phyloP scores from a whole-genome alignment of 2,113 vertebrate species.

The Oreochromis tanganicae region DNA sequence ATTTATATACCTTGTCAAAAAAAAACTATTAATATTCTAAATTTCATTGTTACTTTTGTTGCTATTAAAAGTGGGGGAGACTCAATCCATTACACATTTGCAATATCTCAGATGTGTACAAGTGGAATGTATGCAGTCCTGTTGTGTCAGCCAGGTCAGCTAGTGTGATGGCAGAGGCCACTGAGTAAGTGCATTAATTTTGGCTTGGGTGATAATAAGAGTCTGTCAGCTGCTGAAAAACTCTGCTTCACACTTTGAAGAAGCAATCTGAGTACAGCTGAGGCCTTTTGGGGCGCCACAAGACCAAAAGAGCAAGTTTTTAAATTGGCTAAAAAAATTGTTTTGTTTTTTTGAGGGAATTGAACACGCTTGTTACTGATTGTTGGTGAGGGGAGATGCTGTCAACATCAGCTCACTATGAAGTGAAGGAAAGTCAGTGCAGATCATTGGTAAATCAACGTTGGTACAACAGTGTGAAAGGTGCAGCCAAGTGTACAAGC shows the following conservation, averaged over 20 bases:
- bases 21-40: background rate
- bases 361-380: background rate
- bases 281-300: background rate
- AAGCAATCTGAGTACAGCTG: background rate
- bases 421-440: background rate
- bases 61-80: background rate
- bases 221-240: background rate
- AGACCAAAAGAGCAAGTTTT: accelerated
- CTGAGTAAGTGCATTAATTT: background rate
- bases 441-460: background rate
- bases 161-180: background rate
- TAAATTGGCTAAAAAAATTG: background rate
- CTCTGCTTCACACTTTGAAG: background rate
- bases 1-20: background rate
- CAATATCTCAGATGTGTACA: background rate
- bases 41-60: background rate
- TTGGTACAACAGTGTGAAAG: background rate
- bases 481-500: background rate
- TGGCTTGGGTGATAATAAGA: background rate
- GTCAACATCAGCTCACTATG: accelerated
- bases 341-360: accelerated
- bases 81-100: background rate
- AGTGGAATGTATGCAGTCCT: background rate
- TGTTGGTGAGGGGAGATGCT: background rate
- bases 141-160: background rate